Conservation (phyloP, 2,888 invertebrate species). For the Alcis repandata region DNA sequence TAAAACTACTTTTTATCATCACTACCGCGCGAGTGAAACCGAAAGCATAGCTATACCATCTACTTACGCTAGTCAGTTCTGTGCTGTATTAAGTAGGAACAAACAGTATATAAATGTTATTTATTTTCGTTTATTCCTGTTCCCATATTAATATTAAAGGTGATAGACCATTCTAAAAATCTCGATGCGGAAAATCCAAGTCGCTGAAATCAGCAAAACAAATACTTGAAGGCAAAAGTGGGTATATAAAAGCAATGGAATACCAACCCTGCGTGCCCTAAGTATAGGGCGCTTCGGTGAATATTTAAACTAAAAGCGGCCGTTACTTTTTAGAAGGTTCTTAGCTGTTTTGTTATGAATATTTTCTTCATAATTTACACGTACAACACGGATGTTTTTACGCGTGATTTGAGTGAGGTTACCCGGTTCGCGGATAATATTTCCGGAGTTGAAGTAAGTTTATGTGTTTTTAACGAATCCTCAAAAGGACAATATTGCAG, state of each 20-base stretch:
- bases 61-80: too few relatives aligned
- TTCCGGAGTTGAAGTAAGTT: not conserved
- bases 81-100: too few relatives aligned
- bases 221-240: constrained; percentile 14
- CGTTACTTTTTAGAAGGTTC: constrained; percentile 32
- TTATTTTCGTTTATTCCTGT: not conserved
- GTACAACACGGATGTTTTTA: constrained; percentile 15
- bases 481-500: not conserved
- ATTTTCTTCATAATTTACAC: constrained; percentile 25
- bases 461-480: not conserved
- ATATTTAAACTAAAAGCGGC: constrained; percentile 28
- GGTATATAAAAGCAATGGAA: constrained; percentile 11
- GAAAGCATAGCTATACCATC: too few relatives aligned
- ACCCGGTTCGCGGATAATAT: not conserved
- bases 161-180: not conserved
- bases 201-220: constrained; percentile 24
- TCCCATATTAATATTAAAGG: not conserved
- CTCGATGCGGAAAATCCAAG: not conserved
- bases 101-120: too few relatives aligned
- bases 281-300: constrained; percentile 22
- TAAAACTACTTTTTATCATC: too few relatives aligned
- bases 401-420: constrained; percentile 5
- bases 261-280: constrained; percentile 8
- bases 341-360: constrained; percentile 21
- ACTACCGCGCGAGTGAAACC: too few relatives aligned